Base-by-base conservation (phyloP, 2,797 vertebrate genomes). In the Sebastes dallii region DNA sequence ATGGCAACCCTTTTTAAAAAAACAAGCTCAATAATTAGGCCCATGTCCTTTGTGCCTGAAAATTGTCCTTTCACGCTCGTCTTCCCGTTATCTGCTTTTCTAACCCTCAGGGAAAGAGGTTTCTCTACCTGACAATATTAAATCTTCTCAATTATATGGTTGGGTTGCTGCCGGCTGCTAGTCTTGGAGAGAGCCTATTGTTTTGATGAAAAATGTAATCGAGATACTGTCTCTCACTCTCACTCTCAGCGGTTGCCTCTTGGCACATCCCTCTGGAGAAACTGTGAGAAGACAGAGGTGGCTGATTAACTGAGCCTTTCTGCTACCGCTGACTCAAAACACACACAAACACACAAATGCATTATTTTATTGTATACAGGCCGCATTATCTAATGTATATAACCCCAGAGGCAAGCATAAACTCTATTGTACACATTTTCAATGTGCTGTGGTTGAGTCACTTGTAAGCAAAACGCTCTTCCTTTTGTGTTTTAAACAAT, bases 141-240 rank as follows among this genome's bases (percentile, higher is more conserved):
- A 83, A 88, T 89, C 84, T 88, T 86, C 84, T 89, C 80, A 91
- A 82, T 91, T 78, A 87, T 84, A 81, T 72, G 85, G 70, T 83
- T 90, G 86, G 68, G 46, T 66, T 86, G 85, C 86, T 89, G 81
- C 81, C 16, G 62, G 78, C 83, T 83, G 82, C 80, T 16, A 13
- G 66, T 74, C 80, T 78, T 42, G 54, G 77, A 86, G 66, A 75
- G 69, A 84, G 76, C 42, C 79, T 82, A 81, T 91, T 92, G 81
- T 92, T 92, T 85, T 86, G 89, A 86, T 92, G 89, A 88, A 86
- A 93, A 92, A 91, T 81, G 77, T 82, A 93, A 93, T 92, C 91
- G 91, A 83, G 87, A 91, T 74, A 81, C 60, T 25, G 84, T 90
- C 78, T 89, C 81, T 89, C 79, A 77, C 78, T 89, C 81, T 89